Evolutionary conservation across 2,888 invertebrate genomes (phyloP), one percentile per base, ranked within the genome.

Genomic region (Epirrita christyi): DNA sequence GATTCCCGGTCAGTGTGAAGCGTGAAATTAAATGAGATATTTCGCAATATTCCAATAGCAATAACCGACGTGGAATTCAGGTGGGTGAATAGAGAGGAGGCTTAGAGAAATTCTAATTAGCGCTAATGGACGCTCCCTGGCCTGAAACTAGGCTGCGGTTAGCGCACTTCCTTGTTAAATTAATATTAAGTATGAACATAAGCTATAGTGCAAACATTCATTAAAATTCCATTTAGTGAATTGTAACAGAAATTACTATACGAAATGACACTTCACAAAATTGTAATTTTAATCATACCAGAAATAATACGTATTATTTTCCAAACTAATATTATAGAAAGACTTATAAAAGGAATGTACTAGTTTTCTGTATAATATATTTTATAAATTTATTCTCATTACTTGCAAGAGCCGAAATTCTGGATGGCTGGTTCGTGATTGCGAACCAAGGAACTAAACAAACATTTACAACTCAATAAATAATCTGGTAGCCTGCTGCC

Each of bases 51-150:
- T 44, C 40, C 42, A 15, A 50, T 59, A 48, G 65, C 63, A 63
- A 61, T 66, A 62, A 59, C 55, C 52, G 51, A 28, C 41, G 58
- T 52, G 54, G 63, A 61, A 63, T 67, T 60, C 64, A 66, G 67
- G 65, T 63, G 44, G 66, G 49, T 37, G 61, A 21, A 21, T 53
- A 67, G 66, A 57, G 66, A 63, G 68, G 70, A 54, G 66, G 80
- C 75, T 70, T 68, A 68, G 77, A 75, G 82, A 81, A 86, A 86
- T 87, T 88, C 78, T 87, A 88, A 88, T 89, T 88, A 88, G 82
- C 80, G 77, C 74, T 88, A 88, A 89, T 88, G 87, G 86, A 83
- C 70, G 73, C 78, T 77, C 76, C 81, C 81, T 59, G 49, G 80
- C 79, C 81, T 81, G 81, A 71, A 86, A 79, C 79, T 80, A 80